phyloP scores from a whole-genome alignment of 37 sponge, comb jelly and placozoan genomes.

The Halisarca cf. caerulea region DNA sequence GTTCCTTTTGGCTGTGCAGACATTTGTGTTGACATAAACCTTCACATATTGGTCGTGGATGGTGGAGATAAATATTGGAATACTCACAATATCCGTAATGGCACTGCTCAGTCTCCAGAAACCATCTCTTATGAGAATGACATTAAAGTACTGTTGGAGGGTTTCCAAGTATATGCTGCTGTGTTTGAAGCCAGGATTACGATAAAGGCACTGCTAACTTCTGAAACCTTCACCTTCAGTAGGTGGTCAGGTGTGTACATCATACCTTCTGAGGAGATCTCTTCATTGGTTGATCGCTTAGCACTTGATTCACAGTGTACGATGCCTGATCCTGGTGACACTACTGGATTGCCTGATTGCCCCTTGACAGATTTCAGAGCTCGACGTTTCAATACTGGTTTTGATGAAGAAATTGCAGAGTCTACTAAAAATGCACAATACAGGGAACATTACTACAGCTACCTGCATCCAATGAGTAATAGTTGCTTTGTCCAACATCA shows the following conservation, averaged over 20 bases:
- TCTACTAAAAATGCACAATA: neutral
- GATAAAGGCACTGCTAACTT: neutral
- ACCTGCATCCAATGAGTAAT: constrained; percentile 2
- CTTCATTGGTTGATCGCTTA: neutral
- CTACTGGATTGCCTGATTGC: neutral
- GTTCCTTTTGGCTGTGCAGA: neutral
- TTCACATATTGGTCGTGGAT: neutral
- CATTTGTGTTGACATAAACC: neutral
- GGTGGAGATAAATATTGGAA: neutral
- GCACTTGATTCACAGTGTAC: neutral
- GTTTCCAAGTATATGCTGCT: neutral
- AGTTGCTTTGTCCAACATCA: neutral
- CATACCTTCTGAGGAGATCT: neutral
- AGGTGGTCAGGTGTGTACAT: constrained; percentile 16
- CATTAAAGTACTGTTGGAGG: neutral
- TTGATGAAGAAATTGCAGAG: neutral
- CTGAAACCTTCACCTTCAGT: neutral
- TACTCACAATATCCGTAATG: neutral
- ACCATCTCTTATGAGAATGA: neutral
- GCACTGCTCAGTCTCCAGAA: neutral
- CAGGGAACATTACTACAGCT: constrained; percentile 10
- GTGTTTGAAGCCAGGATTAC: neutral
- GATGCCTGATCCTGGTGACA: neutral
- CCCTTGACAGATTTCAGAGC: neutral
- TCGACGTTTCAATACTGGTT: neutral